Evolutionary conservation across 2,888 invertebrate genomes (phyloP).

Genomic region (Bugula neritina): DNA sequence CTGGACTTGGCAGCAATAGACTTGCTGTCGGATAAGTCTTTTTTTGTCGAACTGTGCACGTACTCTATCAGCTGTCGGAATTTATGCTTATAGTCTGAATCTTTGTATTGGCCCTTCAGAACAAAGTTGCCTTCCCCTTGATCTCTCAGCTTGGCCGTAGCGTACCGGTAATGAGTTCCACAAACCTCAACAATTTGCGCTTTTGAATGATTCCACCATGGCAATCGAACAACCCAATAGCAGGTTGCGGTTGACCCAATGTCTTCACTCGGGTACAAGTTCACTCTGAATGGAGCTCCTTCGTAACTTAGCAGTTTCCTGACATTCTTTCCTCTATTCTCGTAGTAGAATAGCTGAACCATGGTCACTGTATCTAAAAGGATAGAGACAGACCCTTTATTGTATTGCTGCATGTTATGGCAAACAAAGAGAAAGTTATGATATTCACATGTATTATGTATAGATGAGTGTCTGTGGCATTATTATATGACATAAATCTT

Average conservation of each 20-base stretch:
- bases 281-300: constrained; percentile 75
- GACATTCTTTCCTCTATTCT: constrained; percentile 75
- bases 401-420: too few relatives aligned
- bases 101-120: constrained; percentile 72
- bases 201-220: constrained; percentile 77
- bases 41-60: background rate
- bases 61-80: background rate
- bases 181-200: constrained; percentile 80
- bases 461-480: too few relatives aligned
- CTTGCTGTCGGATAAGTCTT: constrained; percentile 34
- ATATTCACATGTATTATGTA: too few relatives aligned
- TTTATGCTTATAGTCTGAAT: constrained; percentile 44
- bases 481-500: too few relatives aligned
- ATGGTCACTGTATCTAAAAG: constrained; percentile 48
- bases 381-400: too few relatives aligned
- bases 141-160: constrained; percentile 73
- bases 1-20: background rate
- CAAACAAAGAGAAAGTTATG: too few relatives aligned
- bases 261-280: constrained; percentile 79
- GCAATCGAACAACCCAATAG: constrained; percentile 78
- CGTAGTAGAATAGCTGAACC: constrained; percentile 68
- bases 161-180: constrained; percentile 69
- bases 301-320: constrained; percentile 74
- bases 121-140: constrained; percentile 72
- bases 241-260: constrained; percentile 76